Conservation (phyloP, 2,797 vertebrate genomes). For the Pitangus sulphuratus region DNA sequence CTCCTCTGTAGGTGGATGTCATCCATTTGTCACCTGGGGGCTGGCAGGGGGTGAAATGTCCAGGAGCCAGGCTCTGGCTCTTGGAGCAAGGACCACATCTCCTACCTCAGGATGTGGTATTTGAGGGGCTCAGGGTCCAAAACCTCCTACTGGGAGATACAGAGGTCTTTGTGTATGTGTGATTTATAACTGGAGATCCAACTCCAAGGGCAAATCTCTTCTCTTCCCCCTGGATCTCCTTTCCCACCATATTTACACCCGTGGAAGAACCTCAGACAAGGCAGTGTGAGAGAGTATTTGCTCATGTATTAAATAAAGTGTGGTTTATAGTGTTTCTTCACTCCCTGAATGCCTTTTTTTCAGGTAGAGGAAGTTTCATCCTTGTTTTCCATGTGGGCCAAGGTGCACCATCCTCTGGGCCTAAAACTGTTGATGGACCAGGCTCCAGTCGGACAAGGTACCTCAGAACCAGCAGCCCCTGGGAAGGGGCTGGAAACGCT, state of each 20-base stretch:
- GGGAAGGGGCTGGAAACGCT: not conserved
- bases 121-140: not conserved
- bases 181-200: not conserved
- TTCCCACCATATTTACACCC: not conserved
- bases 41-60: rapidly evolving
- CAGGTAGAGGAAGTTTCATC: not conserved
- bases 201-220: not conserved
- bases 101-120: rapidly evolving
- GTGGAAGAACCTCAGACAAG: not conserved
- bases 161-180: too few relatives aligned
- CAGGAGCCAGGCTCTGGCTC: rapidly evolving
- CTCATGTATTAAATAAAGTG: not conserved
- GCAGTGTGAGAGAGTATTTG: not conserved
- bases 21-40: not conserved
- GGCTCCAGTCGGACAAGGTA: rapidly evolving
- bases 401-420: rapidly evolving
- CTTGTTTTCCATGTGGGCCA: not conserved
- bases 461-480: not conserved
- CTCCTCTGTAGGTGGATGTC: rapidly evolving
- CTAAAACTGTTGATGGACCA: rapidly evolving
- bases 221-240: not conserved
- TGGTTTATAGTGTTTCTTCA: not conserved
- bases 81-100: not conserved
- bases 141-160: not conserved
- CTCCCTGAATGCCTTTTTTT: not conserved